Percentiles rank a stretch among this genome's conserved stretches.
These are phyloP conservation scores for Aricia artaxerxes DNA, from an alignment of 2,888 invertebrate genomes.

Conservation along the genomic window DNA sequence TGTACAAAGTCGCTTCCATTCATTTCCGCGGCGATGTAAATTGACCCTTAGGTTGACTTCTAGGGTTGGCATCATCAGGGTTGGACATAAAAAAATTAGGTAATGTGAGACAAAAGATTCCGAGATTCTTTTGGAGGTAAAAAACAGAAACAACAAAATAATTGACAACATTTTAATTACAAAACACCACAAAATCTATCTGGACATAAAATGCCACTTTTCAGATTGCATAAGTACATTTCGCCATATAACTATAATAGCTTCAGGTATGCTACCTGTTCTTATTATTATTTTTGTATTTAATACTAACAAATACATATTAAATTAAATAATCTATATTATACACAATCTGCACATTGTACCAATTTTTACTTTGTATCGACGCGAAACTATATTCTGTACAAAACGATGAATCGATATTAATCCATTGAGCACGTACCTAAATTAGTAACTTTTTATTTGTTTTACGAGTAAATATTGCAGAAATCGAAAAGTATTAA, in stretches of 20 bases:
- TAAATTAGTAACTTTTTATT: slow-evolving; percentile 30
- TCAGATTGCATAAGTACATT: slow-evolving; percentile 75
- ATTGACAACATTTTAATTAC: slow-evolving; percentile 81
- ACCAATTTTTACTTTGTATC: slow-evolving; percentile 35
- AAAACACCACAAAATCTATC: slow-evolving; percentile 80
- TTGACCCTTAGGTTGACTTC: too few relatives aligned
- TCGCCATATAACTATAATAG: slow-evolving; percentile 65
- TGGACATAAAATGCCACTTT: slow-evolving; percentile 70
- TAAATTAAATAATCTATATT: slow-evolving; percentile 63
- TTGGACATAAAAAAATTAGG: too few relatives aligned
- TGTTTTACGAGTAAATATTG: slow-evolving; percentile 1
- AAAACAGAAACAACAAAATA: slow-evolving; percentile 56
- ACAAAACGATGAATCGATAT: slow-evolving; percentile 21
- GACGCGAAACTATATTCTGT: slow-evolving; percentile 28
- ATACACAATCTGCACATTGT: slow-evolving; percentile 61
- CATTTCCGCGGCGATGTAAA: not conserved
- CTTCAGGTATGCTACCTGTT: slow-evolving; percentile 57
- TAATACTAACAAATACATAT: slow-evolving; percentile 74
- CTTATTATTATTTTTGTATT: slow-evolving; percentile 63
- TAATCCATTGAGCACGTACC: slow-evolving; percentile 22
- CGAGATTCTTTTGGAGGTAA: slow-evolving; percentile 32
- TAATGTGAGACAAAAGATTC: too few relatives aligned
- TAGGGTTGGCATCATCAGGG: not conserved
- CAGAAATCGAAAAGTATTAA: not conserved
- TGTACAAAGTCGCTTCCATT: too few relatives aligned